Conservation (phyloP, 2,113 vertebrate species). For the Psittacus erithacus region DNA sequence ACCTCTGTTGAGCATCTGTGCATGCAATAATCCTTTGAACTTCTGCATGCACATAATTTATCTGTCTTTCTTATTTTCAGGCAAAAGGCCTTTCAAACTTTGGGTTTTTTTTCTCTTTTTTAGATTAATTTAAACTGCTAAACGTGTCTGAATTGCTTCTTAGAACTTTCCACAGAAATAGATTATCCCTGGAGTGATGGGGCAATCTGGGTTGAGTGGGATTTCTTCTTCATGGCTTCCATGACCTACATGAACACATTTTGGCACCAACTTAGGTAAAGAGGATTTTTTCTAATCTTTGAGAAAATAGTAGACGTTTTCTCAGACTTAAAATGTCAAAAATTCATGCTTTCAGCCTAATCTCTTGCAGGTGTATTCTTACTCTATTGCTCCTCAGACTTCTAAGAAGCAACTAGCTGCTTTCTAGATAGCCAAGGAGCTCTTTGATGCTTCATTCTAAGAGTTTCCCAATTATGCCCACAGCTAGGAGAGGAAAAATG, state of each 20-base stretch:
- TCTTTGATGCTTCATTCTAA: neutral
- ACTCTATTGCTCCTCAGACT: neutral
- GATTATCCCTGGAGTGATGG: neutral
- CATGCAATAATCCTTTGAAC: neutral
- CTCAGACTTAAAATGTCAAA: neutral
- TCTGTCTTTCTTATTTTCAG: neutral
- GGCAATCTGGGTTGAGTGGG: neutral
- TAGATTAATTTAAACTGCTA: neutral
- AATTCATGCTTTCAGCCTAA: neutral
- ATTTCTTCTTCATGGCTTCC: neutral
- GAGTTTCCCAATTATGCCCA: neutral
- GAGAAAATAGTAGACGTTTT: neutral
- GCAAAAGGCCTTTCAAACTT: neutral
- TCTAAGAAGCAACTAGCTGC: neutral
- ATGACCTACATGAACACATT: fast-evolving
- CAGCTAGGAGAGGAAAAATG: neutral
- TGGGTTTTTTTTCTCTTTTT: neutral
- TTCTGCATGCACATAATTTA: neutral
- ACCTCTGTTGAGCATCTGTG: neutral
- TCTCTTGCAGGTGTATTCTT: neutral
- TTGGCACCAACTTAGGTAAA: fast-evolving
- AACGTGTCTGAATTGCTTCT: neutral
- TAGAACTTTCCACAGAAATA: neutral
- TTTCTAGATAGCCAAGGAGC: neutral
- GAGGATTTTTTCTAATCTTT: neutral